These are phyloP conservation scores for Albula glossodonta DNA, from an alignment of 2,113 vertebrate species.

Conservation along the genomic window DNA sequence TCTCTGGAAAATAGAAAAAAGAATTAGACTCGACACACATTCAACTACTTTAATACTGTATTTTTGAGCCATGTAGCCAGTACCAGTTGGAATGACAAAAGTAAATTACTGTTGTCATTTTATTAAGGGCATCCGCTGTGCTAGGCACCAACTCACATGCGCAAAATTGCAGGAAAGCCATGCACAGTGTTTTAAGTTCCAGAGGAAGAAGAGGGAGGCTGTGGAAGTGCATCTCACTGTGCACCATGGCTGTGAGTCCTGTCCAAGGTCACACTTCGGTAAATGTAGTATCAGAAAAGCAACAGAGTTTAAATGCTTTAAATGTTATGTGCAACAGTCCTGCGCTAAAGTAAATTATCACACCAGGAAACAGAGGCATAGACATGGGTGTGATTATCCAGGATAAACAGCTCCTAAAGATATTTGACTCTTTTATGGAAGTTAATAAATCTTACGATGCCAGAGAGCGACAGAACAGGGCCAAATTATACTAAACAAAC, in stretches of 20 bases:
- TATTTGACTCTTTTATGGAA: background rate
- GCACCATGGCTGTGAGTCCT: conserved; percentile 75
- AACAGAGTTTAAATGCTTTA: conserved; percentile 74
- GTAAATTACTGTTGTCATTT: conserved; percentile 99
- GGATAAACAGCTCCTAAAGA: background rate
- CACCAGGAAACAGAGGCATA: background rate
- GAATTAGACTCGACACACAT: conserved; percentile 98
- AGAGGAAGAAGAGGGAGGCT: conserved; percentile 70
- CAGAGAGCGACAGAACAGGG: background rate
- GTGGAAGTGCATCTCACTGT: conserved; percentile 77
- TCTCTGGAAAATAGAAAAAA: conserved; percentile 99
- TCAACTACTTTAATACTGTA: conserved; percentile 95
- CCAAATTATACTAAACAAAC: background rate
- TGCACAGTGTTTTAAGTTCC: conserved; percentile 84
- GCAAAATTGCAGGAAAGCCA: conserved; percentile 87
- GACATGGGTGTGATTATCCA: background rate
- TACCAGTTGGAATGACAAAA: conserved; percentile 96
- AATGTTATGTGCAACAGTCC: conserved; percentile 12
- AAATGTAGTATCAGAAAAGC: conserved; percentile 70
- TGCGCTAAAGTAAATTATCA: background rate
- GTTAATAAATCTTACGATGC: background rate
- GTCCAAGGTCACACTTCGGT: conserved; percentile 78
- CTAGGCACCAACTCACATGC: conserved; percentile 92
- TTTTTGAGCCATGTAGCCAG: conserved; percentile 93
- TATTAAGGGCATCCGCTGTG: conserved; percentile 98